Percentiles rank a stretch among this genome's conserved stretches.
Evolutionary conservation across 2,888 invertebrate species (phyloP).

Genomic region (Nomada flava): DNA sequence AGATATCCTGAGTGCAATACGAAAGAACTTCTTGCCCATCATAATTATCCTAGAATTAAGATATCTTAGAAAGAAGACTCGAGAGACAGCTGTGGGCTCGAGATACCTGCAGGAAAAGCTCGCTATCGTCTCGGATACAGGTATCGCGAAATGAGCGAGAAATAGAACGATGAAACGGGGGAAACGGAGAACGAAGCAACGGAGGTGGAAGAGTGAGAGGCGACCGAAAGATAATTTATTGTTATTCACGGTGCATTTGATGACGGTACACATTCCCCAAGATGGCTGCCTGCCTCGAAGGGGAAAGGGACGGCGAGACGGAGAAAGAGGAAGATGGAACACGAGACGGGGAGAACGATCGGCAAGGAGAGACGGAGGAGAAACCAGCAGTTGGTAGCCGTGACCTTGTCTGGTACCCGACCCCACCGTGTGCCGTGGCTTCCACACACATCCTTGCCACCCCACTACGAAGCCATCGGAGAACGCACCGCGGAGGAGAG

Average conservation of each 20-base stretch:
- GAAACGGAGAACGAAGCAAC: slow-evolving; percentile 26
- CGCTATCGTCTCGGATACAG: neutral
- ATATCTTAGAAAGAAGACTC: no score
- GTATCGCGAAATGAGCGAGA: slow-evolving; percentile 17
- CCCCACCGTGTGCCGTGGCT: slow-evolving; percentile 72
- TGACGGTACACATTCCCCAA: slow-evolving; percentile 77
- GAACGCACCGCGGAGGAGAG: slow-evolving; percentile 35
- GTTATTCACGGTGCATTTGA: slow-evolving; percentile 75
- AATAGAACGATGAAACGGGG: slow-evolving; percentile 15
- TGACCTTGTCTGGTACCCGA: slow-evolving; percentile 83
- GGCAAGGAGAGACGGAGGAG: slow-evolving; percentile 37
- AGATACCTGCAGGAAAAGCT: neutral
- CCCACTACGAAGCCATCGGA: slow-evolving; percentile 62
- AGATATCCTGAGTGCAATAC: no score
- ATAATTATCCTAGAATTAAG: neutral
- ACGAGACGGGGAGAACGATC: slow-evolving; percentile 16
- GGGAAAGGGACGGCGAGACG: slow-evolving; percentile 52
- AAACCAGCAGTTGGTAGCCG: slow-evolving; percentile 79
- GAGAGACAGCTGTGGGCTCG: neutral
- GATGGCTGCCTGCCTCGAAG: slow-evolving; percentile 76
- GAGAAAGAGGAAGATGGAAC: slow-evolving; percentile 10
- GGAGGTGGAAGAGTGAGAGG: slow-evolving; percentile 58
- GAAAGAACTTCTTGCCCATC: neutral
- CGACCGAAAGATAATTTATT: slow-evolving; percentile 74
- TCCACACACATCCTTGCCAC: slow-evolving; percentile 69